Conservation (phyloP, 2,888 invertebrate species). For the Idaea biselata region DNA sequence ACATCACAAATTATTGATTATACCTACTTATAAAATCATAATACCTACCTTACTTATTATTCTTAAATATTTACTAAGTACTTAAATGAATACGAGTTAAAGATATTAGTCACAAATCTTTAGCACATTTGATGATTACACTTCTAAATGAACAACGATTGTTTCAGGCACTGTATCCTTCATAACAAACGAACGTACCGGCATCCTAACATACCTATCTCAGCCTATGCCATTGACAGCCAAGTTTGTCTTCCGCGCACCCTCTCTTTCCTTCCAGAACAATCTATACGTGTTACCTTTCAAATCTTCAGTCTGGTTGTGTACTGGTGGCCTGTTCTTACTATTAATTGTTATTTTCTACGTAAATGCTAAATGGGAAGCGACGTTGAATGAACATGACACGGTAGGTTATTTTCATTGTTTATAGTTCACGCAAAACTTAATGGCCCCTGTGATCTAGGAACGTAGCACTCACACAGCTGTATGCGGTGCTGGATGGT, state of each 20-base stretch:
- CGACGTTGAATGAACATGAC: conserved; percentile 28
- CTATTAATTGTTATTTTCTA: conserved; percentile 46
- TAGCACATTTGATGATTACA: no score
- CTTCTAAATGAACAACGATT: conserved; percentile 3
- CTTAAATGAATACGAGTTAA: no score
- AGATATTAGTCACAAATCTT: no score
- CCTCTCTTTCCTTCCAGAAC: conserved; percentile 82
- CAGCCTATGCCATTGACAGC: conserved; percentile 57
- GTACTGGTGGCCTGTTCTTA: conserved; percentile 64
- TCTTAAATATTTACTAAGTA: no score
- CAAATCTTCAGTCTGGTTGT: conserved; percentile 81
- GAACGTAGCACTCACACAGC: no score
- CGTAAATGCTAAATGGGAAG: conserved; percentile 57
- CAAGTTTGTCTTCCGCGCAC: conserved; percentile 83
- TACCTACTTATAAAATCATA: no score
- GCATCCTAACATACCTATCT: conserved; percentile 66
- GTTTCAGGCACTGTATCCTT: conserved; percentile 50
- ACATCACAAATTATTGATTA: no score
- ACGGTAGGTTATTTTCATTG: conserved; percentile 23
- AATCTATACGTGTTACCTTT: conserved; percentile 85
- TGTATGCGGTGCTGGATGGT: no score
- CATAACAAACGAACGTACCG: conserved; percentile 38
- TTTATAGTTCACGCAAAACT: no score
- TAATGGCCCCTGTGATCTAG: no score
- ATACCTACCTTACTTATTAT: no score